phyloP scores from a whole-genome alignment of 2,113 vertebrate species.

The Forbesichthys agassizii region DNA sequence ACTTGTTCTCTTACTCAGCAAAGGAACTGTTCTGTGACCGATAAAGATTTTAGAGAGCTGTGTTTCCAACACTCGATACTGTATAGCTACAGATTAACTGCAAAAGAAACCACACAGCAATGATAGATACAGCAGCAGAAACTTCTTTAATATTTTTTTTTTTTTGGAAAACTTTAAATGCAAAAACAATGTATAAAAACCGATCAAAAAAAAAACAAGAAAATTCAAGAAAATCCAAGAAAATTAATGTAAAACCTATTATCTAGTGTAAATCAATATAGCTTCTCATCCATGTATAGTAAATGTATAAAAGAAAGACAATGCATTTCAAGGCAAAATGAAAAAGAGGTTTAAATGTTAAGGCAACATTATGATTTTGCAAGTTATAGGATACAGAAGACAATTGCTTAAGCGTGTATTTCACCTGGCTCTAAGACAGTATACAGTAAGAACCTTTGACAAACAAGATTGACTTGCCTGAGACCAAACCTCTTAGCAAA shows the following conservation, averaged over 20 bases:
- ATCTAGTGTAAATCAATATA: constrained; percentile 46
- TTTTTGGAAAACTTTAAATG: constrained; percentile 14
- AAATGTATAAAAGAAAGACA: constrained; percentile 29
- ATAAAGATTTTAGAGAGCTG: background rate
- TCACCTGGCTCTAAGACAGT: constrained; percentile 2
- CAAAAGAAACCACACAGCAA: background rate
- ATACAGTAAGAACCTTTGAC: constrained; percentile 13
- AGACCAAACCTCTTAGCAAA: constrained; percentile 19
- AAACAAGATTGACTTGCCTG: constrained; percentile 20
- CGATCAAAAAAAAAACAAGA: constrained; percentile 33
- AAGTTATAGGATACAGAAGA: constrained; percentile 29
- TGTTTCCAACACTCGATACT: background rate
- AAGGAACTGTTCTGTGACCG: background rate
- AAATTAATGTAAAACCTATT: constrained; percentile 10
- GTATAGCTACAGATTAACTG: background rate
- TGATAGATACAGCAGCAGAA: constrained; percentile 6
- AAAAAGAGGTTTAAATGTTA: constrained; percentile 35
- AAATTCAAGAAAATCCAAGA: constrained; percentile 19
- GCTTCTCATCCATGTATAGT: constrained; percentile 8
- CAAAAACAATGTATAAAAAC: constrained; percentile 11
- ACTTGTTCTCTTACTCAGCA: constrained; percentile 15
- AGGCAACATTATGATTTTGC: constrained; percentile 45
- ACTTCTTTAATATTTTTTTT: background rate
- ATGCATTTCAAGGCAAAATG: constrained; percentile 5
- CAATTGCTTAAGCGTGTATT: constrained; percentile 5